A percentile compares a stretch with the other conserved stretches of the same genome.
These are phyloP conservation scores for Chaetogeoica ovagalla DNA, from an alignment of 2,888 invertebrate species.

Conservation along the genomic window DNA sequence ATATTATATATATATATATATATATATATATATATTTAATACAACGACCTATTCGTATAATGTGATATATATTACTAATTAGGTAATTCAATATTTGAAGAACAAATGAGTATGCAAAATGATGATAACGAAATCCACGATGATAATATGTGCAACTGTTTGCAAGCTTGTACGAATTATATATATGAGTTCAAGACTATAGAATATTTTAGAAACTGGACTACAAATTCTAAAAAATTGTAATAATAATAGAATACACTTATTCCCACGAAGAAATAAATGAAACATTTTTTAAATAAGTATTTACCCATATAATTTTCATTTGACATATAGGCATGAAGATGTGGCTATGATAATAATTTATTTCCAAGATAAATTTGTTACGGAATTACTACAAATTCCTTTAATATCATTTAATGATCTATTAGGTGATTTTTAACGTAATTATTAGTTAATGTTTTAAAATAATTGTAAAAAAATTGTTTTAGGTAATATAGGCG, in stretches of 20 bases:
- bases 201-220: conserved; percentile 49
- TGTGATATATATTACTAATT: no score
- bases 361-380: conserved; percentile 45
- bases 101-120: not conserved
- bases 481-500: conserved; percentile 56
- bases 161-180: conserved; percentile 55
- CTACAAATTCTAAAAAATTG: conserved; percentile 7
- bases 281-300: not conserved
- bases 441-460: no score
- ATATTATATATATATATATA: no score
- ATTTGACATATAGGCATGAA: not conserved
- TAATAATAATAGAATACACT: not conserved
- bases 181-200: conserved; percentile 45
- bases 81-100: no score
- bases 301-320: not conserved
- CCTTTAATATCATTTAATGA: conserved; percentile 54
- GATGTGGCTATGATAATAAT: conserved; percentile 29
- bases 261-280: not conserved
- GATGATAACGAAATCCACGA: not conserved
- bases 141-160: conserved; percentile 54
- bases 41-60: no score
- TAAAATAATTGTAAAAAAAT: no score
- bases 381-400: conserved; percentile 26
- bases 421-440: conserved; percentile 38
- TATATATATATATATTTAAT: no score